phyloP scores from a whole-genome alignment of 2,113 vertebrate genomes.

The Ophiodon elongatus region DNA sequence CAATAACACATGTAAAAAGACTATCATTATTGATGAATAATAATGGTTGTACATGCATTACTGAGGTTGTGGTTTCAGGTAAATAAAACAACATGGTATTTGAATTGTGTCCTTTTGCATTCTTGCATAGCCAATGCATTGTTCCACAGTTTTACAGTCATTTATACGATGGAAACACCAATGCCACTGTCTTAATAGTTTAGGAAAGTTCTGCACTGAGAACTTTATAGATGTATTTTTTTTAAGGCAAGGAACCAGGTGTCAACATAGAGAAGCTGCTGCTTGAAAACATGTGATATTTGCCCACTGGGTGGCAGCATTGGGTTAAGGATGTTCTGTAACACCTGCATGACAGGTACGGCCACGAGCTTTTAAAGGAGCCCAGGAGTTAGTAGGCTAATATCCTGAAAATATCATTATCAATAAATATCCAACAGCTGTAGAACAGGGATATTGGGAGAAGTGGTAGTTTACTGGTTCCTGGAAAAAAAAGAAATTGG shows the following conservation, averaged over 20 bases:
- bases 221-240: too few species aligned
- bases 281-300: background rate
- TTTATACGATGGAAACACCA: background rate
- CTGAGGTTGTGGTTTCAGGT: constrained; percentile 90
- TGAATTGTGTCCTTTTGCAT: constrained; percentile 50
- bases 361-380: background rate
- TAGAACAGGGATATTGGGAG: background rate
- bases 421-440: too few species aligned
- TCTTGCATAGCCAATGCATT: background rate
- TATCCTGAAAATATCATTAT: background rate
- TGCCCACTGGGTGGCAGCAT: constrained; percentile 61
- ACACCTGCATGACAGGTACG: constrained; percentile 37
- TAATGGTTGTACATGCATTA: constrained; percentile 86
- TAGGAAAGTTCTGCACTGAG: background rate
- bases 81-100: constrained; percentile 89
- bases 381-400: background rate
- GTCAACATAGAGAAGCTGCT: background rate
- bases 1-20: constrained; percentile 85
- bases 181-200: background rate
- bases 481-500: too few species aligned
- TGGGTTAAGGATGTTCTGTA: constrained; percentile 7
- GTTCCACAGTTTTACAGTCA: background rate
- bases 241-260: background rate
- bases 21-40: constrained; percentile 80
- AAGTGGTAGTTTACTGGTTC: background rate